Evolutionary conservation across 2,797 vertebrate genomes (phyloP), one percentile per base, ranked within the genome.

Genomic region (Anableps anableps): DNA sequence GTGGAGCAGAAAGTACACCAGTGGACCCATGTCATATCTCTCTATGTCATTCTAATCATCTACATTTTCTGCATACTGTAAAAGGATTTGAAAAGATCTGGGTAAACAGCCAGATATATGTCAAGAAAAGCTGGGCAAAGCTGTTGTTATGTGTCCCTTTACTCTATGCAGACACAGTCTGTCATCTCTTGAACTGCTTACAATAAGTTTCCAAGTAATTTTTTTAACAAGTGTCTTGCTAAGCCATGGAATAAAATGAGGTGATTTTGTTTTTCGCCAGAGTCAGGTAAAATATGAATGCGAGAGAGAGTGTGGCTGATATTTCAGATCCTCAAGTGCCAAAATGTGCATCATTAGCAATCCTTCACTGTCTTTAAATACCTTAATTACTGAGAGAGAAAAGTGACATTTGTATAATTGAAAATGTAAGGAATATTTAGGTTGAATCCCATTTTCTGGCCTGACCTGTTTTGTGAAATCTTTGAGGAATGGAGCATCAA

Each of bases 21-120:
- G 96, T 89, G 96, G 96, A 86, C 96, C 96, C 92, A 96, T 96
- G 96, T 96, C 96, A 92, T 96, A 96, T 85, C 89, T 96, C 93
- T 96, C 96, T 83, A 94, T 96, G 93, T 96, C 96, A 88, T 96
- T 96, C 88, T 96, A 94, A 94, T 93, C 92, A 94, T 93, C 92
- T 84, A 81, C 91, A 92, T 93, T 80, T 80, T 80, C 83, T 75
- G 64, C 86, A 81, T 78, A 73, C 68, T 79, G 80, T 88, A 82
- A 85, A 84, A 78, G 29, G 58, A 92, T 53, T 86, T 68, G 78
- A 90, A 84, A 88, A 89, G 77, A 88, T 84, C 87, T 87, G 88
- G 9, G 87, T 77, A 83, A 41, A 83, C 89, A 83, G 75, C 78
- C 79, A 86, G 86, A 88, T 62, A 88, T 62, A 80, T 73, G 78